A percentile compares a stretch with the other conserved stretches of the same genome.
Conservation (phyloP, 2,113 vertebrate genomes). For the Crotalus tigris region DNA sequence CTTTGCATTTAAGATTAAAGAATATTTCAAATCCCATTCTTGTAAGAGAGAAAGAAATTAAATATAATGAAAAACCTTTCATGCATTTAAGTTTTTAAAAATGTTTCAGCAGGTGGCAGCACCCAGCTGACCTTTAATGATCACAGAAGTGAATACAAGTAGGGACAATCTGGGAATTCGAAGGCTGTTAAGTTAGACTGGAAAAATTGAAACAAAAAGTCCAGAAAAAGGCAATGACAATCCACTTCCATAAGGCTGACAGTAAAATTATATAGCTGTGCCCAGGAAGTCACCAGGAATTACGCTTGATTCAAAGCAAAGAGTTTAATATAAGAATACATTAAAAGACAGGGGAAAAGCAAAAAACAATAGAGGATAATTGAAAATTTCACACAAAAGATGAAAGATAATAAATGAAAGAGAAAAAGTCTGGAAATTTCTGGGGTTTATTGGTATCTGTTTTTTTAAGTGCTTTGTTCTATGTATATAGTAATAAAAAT, state of each 20-base stretch:
- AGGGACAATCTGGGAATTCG: neutral
- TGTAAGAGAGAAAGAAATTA: neutral
- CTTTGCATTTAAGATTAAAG: neutral
- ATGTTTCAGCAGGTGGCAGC: neutral
- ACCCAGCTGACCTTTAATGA: neutral
- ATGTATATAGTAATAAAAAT: neutral
- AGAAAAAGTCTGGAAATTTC: neutral
- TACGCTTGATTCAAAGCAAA: neutral
- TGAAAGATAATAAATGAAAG: neutral
- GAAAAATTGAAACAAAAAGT: neutral
- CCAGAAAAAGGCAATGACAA: neutral
- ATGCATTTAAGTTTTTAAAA: neutral
- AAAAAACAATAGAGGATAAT: neutral
- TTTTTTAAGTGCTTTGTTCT: neutral
- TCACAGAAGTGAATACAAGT: neutral
- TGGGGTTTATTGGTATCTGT: neutral
- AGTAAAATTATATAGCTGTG: neutral
- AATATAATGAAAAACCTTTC: neutral
- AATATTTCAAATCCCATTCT: neutral
- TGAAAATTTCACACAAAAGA: neutral
- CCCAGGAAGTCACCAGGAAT: neutral
- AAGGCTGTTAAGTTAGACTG: neutral
- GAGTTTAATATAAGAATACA: neutral
- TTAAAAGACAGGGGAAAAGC: neutral
- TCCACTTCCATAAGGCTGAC: neutral